A percentile compares a stretch with the other conserved stretches of the same genome.
Evolutionary conservation across 1,140 invertebrate species (phyloP).

Genomic region (Aphidius ervi): DNA sequence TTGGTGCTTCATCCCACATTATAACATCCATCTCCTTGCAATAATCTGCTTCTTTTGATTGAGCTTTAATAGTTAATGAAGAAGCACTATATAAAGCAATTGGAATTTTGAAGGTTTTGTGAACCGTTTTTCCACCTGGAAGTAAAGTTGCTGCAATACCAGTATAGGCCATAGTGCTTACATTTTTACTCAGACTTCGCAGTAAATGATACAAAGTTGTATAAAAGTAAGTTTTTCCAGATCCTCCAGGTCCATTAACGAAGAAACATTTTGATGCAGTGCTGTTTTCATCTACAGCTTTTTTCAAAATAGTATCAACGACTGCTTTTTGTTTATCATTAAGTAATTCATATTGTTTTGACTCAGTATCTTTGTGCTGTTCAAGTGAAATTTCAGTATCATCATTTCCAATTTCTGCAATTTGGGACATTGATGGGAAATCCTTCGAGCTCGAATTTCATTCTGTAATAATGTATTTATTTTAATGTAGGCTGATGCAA

Average conservation of each 20-base stretch:
- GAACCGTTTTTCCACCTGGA: not conserved
- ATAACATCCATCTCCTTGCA: not conserved
- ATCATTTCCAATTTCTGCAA: not conserved
- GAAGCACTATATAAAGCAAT: not conserved
- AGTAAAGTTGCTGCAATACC: constrained; percentile 4
- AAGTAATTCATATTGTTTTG: not conserved
- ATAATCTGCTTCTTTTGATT: not conserved
- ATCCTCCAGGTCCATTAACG: constrained; percentile 4
- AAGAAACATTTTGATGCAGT: not conserved
- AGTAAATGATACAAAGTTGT: constrained; percentile 3
- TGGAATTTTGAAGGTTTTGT: constrained; percentile 1
- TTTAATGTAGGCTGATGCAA: not conserved
- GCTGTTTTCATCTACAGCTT: no score
- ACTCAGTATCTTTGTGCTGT: not conserved
- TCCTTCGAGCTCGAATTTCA: not conserved
- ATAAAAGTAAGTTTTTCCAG: constrained; percentile 22
- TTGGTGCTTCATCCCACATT: not conserved
- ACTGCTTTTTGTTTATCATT: not conserved
- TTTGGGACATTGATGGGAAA: constrained; percentile 3
- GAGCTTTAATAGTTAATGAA: not conserved
- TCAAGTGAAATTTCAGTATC: not conserved
- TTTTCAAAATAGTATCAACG: not conserved
- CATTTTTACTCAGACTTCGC: not conserved
- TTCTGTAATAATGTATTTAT: not conserved
- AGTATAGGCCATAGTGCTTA: constrained; percentile 2